These are phyloP conservation scores for Cosmorhoe ocellata DNA, from an alignment of 2,888 invertebrate species.

Conservation along the genomic window DNA sequence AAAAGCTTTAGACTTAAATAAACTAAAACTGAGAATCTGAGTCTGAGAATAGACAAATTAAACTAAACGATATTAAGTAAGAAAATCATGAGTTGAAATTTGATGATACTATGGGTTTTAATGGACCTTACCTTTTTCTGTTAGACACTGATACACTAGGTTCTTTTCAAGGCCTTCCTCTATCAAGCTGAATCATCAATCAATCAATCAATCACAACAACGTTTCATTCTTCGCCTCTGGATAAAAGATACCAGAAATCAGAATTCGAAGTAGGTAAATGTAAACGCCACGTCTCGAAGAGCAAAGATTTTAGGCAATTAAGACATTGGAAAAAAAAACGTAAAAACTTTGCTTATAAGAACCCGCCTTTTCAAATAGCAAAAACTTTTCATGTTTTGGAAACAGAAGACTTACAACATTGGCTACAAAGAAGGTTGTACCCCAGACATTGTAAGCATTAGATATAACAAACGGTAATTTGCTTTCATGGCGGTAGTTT, in stretches of 20 bases:
- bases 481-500: constrained; percentile 34
- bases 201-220: no score
- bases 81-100: no score
- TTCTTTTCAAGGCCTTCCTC: no score
- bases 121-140: no score
- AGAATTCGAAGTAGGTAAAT: background rate
- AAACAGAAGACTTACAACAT: constrained; percentile 26
- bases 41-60: background rate
- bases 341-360: constrained; percentile 19
- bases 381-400: constrained; percentile 23
- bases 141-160: no score
- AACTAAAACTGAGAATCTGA: background rate
- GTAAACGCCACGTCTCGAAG: constrained; percentile 1
- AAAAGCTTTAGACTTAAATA: background rate
- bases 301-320: constrained; percentile 8
- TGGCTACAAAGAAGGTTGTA: constrained; percentile 30
- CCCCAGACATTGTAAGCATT: constrained; percentile 28
- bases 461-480: constrained; percentile 29
- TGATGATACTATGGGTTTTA: no score
- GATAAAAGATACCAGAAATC: background rate
- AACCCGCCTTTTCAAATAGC: constrained; percentile 18
- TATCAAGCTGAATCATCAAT: no score
- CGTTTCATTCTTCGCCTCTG: no score
- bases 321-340: constrained; percentile 9
- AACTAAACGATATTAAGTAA: no score